Evolutionary conservation across 2,888 invertebrate species (phyloP).

Genomic region (Aspidiotus rigidus): DNA sequence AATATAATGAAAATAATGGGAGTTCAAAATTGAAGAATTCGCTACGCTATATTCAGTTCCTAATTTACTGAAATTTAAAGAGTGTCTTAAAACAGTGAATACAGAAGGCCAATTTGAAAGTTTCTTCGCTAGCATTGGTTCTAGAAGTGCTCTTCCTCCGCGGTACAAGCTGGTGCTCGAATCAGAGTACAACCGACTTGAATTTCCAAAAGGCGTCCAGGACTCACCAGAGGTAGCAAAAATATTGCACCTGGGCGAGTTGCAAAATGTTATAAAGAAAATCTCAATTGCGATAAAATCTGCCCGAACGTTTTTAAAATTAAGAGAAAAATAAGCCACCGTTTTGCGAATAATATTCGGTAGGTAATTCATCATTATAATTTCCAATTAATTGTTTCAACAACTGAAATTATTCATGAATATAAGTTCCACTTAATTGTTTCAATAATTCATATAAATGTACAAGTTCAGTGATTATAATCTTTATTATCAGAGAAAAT

Average conservation of each 20-base stretch:
- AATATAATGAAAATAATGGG: neutral
- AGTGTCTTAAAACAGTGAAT: neutral
- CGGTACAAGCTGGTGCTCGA: constrained; percentile 6
- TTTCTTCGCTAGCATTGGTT: neutral
- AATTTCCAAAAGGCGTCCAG: neutral
- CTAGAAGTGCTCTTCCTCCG: neutral
- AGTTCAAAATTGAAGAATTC: neutral
- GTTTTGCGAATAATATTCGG: neutral
- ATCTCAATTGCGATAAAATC: constrained; percentile 6
- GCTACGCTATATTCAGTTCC: neutral
- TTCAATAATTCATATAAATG: no score
- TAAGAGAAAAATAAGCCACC: neutral
- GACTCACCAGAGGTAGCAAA: constrained; percentile 7
- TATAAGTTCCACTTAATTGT: neutral
- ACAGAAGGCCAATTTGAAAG: neutral
- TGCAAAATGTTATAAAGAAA: neutral
- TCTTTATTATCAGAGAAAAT: no score
- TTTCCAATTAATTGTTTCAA: no score
- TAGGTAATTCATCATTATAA: neutral
- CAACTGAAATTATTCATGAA: no score
- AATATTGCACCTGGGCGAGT: constrained; percentile 3
- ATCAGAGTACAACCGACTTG: constrained; percentile 3
- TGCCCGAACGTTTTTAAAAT: neutral
- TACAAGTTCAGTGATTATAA: no score
- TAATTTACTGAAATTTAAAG: neutral